Evolutionary conservation across 30 jellyfish, hydroid and myxozoan species (phyloP).

Genomic region (Aurelia sp.): DNA sequence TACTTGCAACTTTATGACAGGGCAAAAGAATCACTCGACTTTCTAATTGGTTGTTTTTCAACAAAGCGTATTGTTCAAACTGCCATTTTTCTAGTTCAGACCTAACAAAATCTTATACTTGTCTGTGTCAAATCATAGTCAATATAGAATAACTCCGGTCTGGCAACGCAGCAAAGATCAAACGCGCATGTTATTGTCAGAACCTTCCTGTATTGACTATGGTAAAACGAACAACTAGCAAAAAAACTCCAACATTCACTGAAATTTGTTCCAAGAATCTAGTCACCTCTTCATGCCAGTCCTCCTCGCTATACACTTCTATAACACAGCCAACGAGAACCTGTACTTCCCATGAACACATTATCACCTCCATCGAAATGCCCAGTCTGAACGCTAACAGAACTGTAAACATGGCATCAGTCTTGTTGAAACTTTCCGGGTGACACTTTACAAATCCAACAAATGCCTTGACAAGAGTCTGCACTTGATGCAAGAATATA

Average conservation of each 20-base stretch:
- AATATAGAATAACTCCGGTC: too few relatives aligned
- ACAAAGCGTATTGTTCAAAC: too few relatives aligned
- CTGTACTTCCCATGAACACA: conserved; percentile 60
- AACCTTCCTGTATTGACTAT: too few relatives aligned
- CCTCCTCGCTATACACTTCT: conserved; percentile 38
- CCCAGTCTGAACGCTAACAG: conserved; percentile 38
- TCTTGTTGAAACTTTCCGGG: background rate
- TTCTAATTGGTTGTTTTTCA: too few relatives aligned
- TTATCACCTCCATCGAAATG: conserved; percentile 40
- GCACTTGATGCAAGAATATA: conserved; percentile 19
- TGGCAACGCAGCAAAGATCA: too few relatives aligned
- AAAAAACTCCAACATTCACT: background rate
- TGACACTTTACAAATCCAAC: conserved; percentile 12
- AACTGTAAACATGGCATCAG: conserved; percentile 7
- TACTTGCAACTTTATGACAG: too few relatives aligned
- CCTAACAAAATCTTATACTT: too few relatives aligned
- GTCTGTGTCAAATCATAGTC: too few relatives aligned
- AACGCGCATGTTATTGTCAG: too few relatives aligned
- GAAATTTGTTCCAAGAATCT: too few relatives aligned
- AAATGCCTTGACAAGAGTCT: conserved; percentile 34
- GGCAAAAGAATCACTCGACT: too few relatives aligned
- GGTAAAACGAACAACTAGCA: background rate
- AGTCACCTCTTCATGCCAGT: conserved; percentile 58
- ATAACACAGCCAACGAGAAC: conserved; percentile 61
- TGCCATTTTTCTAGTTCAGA: too few relatives aligned